Base-by-base conservation (phyloP, 1,140 invertebrate species). In the Bicyclus anynana region DNA sequence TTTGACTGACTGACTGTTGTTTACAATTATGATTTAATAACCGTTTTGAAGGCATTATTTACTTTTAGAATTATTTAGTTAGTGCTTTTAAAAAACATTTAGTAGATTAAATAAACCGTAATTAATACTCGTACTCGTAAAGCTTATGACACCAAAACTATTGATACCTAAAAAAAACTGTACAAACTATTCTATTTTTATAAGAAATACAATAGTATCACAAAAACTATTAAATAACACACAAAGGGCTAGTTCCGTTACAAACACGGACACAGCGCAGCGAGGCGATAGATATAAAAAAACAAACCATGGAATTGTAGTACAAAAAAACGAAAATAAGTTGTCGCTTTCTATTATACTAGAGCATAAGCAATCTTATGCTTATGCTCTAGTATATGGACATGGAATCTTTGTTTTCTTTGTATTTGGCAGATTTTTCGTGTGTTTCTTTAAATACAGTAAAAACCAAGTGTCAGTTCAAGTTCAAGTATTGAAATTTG, bases 201-300 rank as follows among this genome's bases (percentile, higher is more conserved):
- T 33, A 33, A 33, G 12, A 44, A 7, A 44, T 9, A 44, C 21
- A 14, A 16, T 17, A 21, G 5, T 44, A 12, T 23, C 5, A 44
- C 42, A 44, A 44, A 40, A 44, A 21, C 42, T 44, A 20, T 44
- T 44, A 44, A 44, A 44, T 44, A 44, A 20, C 42, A 21, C 42
- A 40, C 37, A 40, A 40, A 40, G 37, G 12, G 37, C 37, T 14
- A 12, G 37, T 44, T 12, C 20, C 42, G 42, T 23, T 44, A 44
- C 20, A 21, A 21, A 44, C 42, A 21, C 18, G 7, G 17, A 44
- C 42, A n/a, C 21, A n/a, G n/a, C 17, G 21, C 21, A 1, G 7
- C 20, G 17, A 44, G n/a, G 5, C 42, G 21, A 44, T 44, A 44
- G 21, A 44, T 44, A 20, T 23, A 44, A 20, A 44, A 44, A 44